These are phyloP conservation scores for Mastomys coucha DNA, from an alignment of 2,113 vertebrate species.

Conservation along the genomic window DNA sequence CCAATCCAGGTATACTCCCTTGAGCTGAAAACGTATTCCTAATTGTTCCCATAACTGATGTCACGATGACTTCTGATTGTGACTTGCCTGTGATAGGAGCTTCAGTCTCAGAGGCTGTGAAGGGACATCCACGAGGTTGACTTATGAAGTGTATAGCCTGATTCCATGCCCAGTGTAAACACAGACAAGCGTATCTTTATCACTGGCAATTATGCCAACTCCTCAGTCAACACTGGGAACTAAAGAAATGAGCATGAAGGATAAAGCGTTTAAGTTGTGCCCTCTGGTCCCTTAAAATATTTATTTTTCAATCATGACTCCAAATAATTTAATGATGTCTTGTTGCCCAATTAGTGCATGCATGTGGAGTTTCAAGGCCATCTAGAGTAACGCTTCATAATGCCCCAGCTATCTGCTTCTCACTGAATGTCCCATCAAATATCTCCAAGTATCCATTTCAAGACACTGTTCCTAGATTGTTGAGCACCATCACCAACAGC, in stretches of 20 bases:
- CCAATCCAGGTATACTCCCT: background rate
- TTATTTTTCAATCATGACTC: constrained; percentile 75
- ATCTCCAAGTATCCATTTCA: constrained; percentile 83
- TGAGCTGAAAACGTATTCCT: background rate
- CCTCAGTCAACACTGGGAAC: constrained; percentile 45
- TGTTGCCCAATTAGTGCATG: constrained; percentile 25
- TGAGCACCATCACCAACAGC: constrained; percentile 53
- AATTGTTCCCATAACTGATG: background rate
- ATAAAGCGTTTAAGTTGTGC: constrained; percentile 49
- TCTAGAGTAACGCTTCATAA: constrained; percentile 73
- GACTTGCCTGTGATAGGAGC: background rate
- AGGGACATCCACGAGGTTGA: background rate
- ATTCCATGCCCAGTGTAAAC: constrained; percentile 61
- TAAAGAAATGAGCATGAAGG: constrained; percentile 52
- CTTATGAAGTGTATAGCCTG: background rate
- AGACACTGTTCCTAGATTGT: constrained; percentile 73
- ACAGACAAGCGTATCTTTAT: constrained; percentile 62
- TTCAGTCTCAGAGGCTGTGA: background rate
- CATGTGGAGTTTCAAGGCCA: constrained; percentile 60
- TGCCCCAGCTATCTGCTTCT: constrained; percentile 82
- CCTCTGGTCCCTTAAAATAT: constrained; percentile 73
- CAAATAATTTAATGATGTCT: constrained; percentile 72
- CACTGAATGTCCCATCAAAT: constrained; percentile 83
- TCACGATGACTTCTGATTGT: background rate
- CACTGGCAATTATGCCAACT: constrained; percentile 32